Conservation (phyloP, 2,113 vertebrate genomes). For the Nycticryphes semicollaris region DNA sequence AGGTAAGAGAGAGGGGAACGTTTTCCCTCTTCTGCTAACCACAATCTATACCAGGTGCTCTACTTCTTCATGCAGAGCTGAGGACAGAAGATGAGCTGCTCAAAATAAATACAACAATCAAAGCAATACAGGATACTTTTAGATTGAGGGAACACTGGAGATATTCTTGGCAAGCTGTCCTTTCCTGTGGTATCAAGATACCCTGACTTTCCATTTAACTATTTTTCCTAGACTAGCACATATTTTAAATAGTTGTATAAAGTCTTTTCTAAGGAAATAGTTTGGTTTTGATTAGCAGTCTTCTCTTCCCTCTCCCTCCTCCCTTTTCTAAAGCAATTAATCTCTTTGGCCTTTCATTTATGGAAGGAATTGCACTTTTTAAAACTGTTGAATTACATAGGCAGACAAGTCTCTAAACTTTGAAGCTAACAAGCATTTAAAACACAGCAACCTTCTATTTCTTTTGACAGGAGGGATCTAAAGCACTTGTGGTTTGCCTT, state of each 20-base stretch:
- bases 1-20: background rate
- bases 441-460: background rate
- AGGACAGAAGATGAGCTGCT: conserved; percentile 20
- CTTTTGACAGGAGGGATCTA: background rate
- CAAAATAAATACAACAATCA: conserved; percentile 48
- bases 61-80: background rate
- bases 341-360: background rate
- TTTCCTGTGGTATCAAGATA: conserved; percentile 65
- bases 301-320: background rate
- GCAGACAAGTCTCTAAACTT: background rate
- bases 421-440: conserved; percentile 9
- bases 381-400: background rate
- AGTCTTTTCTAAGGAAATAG: conserved; percentile 48
- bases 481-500: background rate
- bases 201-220: conserved; percentile 59
- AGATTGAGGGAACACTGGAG: conserved; percentile 15
- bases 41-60: conserved; percentile 57
- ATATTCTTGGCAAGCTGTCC: conserved; percentile 60
- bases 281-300: conserved; percentile 48
- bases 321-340: conserved; percentile 11
- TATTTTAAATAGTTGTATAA: conserved; percentile 63
- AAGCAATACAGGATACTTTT: background rate
- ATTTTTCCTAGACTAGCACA: conserved; percentile 64
- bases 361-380: conserved; percentile 1
- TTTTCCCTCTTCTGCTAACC: conserved; percentile 10